Percentiles rank a stretch among this genome's conserved stretches.
These are phyloP conservation scores for Microctonus aethiopoides DNA, from an alignment of 2,888 invertebrate genomes.

Conservation along the genomic window DNA sequence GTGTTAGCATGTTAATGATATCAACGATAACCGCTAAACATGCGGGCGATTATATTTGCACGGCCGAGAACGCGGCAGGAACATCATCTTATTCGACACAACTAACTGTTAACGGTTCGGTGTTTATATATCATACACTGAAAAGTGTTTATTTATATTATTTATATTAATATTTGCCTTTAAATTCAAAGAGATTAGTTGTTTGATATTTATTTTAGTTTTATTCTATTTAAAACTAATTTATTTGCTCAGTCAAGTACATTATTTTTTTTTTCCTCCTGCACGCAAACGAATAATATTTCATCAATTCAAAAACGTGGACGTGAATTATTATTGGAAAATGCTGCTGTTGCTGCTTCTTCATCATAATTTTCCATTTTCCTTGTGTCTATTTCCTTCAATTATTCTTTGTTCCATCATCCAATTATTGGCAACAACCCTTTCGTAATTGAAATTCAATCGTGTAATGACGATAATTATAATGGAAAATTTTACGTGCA, in stretches of 20 bases:
- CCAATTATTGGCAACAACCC: no score
- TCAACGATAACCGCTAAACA: constrained; percentile 72
- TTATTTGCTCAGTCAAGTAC: no score
- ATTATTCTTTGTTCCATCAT: background rate
- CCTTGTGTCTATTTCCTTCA: constrained; percentile 4
- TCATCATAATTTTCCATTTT: constrained; percentile 7
- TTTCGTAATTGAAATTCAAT: background rate
- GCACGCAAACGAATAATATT: constrained; percentile 1
- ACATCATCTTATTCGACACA: constrained; percentile 63
- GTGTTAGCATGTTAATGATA: constrained; percentile 77
- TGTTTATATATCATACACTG: constrained; percentile 26
- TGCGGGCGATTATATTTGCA: constrained; percentile 68
- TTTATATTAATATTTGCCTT: background rate
- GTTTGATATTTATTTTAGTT: background rate
- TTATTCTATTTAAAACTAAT: no score
- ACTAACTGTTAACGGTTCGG: constrained; percentile 68
- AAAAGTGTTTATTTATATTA: no score
- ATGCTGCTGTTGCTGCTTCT: constrained; percentile 1
- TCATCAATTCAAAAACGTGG: background rate
- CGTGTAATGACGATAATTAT: background rate
- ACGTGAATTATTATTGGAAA: constrained; percentile 10
- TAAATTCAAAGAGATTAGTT: background rate
- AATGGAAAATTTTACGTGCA: background rate
- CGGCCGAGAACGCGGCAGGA: constrained; percentile 67
- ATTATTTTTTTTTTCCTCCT: background rate